Evolutionary conservation across 2,888 invertebrate species (phyloP).

Genomic region (Andrena marginata): DNA sequence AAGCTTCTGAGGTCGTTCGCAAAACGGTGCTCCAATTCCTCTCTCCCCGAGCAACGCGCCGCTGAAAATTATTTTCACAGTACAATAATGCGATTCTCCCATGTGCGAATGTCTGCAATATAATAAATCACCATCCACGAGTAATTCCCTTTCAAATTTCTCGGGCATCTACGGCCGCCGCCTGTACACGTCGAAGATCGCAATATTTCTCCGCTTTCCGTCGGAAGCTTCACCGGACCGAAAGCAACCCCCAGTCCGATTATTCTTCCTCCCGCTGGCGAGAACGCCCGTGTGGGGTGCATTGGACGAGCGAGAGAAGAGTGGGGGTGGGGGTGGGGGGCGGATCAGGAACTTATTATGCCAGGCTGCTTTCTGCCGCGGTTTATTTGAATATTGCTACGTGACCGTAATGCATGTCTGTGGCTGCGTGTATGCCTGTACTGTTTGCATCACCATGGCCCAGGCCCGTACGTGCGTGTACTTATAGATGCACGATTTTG

Average conservation of each 20-base stretch:
- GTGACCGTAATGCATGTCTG: conserved; percentile 64
- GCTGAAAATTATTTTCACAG: conserved; percentile 33
- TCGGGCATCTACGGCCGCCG: conserved; percentile 2
- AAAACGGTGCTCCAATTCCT: neutral
- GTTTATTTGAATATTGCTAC: conserved; percentile 75
- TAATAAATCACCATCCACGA: conserved; percentile 40
- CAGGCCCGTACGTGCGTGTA: conserved; percentile 38
- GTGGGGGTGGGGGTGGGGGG: neutral
- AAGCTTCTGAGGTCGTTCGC: neutral
- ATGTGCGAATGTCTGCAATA: neutral
- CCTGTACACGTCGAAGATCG: conserved; percentile 34
- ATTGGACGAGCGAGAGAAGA: neutral
- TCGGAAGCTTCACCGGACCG: conserved; percentile 35
- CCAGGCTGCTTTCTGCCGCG: conserved; percentile 53
- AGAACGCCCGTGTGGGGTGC: neutral
- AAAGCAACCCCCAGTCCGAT: conserved; percentile 22
- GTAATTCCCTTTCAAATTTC: conserved; percentile 48
- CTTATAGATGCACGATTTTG: conserved; percentile 17
- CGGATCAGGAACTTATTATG: conserved; percentile 53
- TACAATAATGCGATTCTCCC: conserved; percentile 1
- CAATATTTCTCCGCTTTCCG: conserved; percentile 35
- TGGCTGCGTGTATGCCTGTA: conserved; percentile 39
- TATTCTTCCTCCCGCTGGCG: conserved; percentile 32
- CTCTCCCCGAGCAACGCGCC: neutral
- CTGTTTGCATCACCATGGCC: conserved; percentile 44